These are phyloP conservation scores for Turdus rufiventris DNA, from an alignment of 2,113 vertebrate species.

Conservation along the genomic window DNA sequence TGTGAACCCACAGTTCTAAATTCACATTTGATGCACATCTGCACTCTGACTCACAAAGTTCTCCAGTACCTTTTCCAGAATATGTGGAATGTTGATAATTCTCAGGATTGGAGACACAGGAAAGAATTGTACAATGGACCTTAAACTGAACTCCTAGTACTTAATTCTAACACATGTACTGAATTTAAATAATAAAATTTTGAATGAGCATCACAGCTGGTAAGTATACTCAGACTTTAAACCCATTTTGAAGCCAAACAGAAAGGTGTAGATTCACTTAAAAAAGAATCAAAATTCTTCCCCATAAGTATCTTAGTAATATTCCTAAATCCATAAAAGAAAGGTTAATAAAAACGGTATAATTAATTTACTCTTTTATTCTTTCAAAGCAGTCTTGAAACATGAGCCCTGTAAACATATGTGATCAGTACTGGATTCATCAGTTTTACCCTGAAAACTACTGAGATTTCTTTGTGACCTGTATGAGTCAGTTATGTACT, in stretches of 20 bases:
- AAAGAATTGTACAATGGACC: not conserved
- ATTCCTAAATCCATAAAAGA: not conserved
- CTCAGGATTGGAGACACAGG: not conserved
- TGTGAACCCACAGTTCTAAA: not conserved
- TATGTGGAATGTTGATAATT: not conserved
- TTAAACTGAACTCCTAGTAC: not conserved
- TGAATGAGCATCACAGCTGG: not conserved
- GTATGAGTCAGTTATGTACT: not conserved
- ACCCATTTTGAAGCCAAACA: not conserved
- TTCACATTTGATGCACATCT: rapidly evolving
- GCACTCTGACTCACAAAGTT: not conserved
- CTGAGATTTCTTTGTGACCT: not conserved
- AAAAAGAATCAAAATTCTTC: not conserved
- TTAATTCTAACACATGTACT: not conserved
- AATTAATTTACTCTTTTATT: not conserved
- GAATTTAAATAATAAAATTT: not conserved
- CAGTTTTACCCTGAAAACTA: not conserved
- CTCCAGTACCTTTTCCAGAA: not conserved
- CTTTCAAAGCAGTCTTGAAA: not conserved
- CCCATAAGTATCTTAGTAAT: not conserved
- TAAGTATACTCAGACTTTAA: not conserved
- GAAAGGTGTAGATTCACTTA: not conserved
- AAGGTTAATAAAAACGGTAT: not conserved
- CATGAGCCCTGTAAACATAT: not conserved
- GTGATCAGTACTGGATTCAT: not conserved